Percentiles rank a stretch among this genome's conserved stretches.
Evolutionary conservation across 2,888 invertebrate genomes (phyloP).

Genomic region (Platycheirus albimanus): DNA sequence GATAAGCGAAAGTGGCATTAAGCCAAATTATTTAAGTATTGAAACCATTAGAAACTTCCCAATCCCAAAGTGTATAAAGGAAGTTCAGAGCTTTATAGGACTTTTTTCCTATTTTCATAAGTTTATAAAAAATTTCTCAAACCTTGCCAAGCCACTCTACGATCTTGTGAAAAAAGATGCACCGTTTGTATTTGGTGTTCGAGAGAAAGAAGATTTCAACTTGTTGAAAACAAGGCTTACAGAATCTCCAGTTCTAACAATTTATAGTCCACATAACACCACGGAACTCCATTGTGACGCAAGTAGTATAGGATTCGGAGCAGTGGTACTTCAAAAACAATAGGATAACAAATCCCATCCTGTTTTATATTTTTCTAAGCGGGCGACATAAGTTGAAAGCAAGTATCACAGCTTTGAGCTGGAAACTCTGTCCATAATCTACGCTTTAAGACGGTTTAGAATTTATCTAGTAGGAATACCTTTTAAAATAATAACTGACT

Average conservation of each 20-base stretch:
- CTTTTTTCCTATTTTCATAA: slow-evolving; percentile 39
- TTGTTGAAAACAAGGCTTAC: slow-evolving; percentile 23
- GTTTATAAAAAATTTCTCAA: slow-evolving; percentile 30
- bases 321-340: too few relatives aligned
- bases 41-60: slow-evolving; percentile 9
- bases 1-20: slow-evolving; percentile 15
- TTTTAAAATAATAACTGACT: too few relatives aligned
- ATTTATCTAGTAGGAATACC: too few relatives aligned
- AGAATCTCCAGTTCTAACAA: slow-evolving; percentile 75
- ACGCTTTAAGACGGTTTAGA: too few relatives aligned
- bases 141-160: slow-evolving; percentile 9
- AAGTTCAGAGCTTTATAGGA: slow-evolving; percentile 27
- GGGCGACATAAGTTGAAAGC: too few relatives aligned
- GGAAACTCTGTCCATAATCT: too few relatives aligned
- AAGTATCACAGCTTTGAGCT: too few relatives aligned
- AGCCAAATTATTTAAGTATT: slow-evolving; percentile 21
- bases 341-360: too few relatives aligned
- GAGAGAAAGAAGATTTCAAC: slow-evolving; percentile 11
- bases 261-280: too few relatives aligned
- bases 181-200: slow-evolving; percentile 17
- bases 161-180: slow-evolving; percentile 31
- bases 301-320: too few relatives aligned
- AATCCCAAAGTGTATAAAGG: slow-evolving; percentile 4
- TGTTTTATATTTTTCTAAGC: too few relatives aligned
- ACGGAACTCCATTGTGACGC: too few relatives aligned